Percentiles rank a stretch among this genome's conserved stretches.
These are phyloP conservation scores for Monodelphis domestica DNA, from an alignment of 2,797 vertebrate genomes.

Conservation along the genomic window DNA sequence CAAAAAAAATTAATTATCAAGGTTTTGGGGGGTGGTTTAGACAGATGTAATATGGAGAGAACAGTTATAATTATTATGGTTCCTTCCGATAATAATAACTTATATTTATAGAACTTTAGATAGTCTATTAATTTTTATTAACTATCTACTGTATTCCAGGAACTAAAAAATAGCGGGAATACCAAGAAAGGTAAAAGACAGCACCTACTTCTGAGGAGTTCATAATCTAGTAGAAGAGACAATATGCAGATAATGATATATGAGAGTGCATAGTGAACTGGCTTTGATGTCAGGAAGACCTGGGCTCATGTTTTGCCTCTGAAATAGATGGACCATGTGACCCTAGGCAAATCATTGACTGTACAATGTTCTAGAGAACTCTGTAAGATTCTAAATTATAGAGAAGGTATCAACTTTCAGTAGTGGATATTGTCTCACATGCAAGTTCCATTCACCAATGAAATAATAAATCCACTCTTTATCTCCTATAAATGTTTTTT, in stretches of 20 bases:
- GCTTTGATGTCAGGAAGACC: background rate
- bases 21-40: background rate
- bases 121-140: background rate
- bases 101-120: background rate
- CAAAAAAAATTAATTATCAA: background rate
- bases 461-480: background rate
- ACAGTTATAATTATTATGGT: background rate
- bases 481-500: background rate
- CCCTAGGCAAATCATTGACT: background rate
- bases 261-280: background rate
- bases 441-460: background rate
- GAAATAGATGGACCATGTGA: background rate
- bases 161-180: background rate
- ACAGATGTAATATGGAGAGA: background rate
- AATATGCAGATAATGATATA: background rate
- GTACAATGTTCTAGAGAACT: background rate
- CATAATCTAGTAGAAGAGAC: no score
- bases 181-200: background rate
- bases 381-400: background rate
- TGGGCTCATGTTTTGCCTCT: background rate
- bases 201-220: background rate
- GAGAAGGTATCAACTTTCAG: background rate
- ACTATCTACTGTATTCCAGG: background rate
- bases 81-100: background rate
- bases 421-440: background rate